phyloP scores from a whole-genome alignment of 2,888 invertebrate species.

The Lithophane ornitopus region DNA sequence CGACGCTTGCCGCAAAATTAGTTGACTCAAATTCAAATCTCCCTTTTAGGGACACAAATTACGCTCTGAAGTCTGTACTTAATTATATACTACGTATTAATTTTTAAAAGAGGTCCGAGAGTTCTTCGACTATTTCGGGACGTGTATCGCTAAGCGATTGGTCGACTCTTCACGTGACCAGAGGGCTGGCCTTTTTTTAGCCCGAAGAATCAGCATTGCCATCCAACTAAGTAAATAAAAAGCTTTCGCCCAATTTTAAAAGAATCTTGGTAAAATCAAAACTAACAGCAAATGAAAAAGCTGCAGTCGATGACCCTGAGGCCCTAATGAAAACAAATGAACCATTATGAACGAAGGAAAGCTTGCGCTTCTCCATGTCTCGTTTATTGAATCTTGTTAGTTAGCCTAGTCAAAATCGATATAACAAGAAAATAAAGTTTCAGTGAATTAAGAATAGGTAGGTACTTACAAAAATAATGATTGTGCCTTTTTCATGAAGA shows the following conservation, averaged over 20 bases:
- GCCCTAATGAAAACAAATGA: slow-evolving; percentile 29
- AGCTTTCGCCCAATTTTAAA: too few species aligned
- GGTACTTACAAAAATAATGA: neutral
- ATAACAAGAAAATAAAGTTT: neutral
- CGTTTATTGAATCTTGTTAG: slow-evolving; percentile 12
- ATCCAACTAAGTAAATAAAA: too few species aligned
- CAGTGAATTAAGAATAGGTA: neutral
- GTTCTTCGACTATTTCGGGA: too few species aligned
- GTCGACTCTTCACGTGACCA: too few species aligned
- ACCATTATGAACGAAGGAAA: slow-evolving; percentile 12
- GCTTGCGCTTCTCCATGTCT: neutral
- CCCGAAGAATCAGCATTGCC: too few species aligned
- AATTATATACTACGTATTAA: too few species aligned
- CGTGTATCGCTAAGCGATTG: too few species aligned
- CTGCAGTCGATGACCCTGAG: slow-evolving; percentile 9
- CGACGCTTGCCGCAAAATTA: neutral
- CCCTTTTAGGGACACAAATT: neutral
- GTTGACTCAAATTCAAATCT: neutral
- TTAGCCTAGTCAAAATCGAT: neutral
- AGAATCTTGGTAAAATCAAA: neutral
- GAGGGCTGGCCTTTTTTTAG: too few species aligned
- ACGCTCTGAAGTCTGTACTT: neutral
- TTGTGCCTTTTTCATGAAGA: neutral
- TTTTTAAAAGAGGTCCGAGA: neutral
- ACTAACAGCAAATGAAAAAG: neutral